A percentile compares a stretch with the other conserved stretches of the same genome.
These are phyloP conservation scores for Synergus laeviventris DNA, from an alignment of 2,888 invertebrate genomes.

Conservation along the genomic window DNA sequence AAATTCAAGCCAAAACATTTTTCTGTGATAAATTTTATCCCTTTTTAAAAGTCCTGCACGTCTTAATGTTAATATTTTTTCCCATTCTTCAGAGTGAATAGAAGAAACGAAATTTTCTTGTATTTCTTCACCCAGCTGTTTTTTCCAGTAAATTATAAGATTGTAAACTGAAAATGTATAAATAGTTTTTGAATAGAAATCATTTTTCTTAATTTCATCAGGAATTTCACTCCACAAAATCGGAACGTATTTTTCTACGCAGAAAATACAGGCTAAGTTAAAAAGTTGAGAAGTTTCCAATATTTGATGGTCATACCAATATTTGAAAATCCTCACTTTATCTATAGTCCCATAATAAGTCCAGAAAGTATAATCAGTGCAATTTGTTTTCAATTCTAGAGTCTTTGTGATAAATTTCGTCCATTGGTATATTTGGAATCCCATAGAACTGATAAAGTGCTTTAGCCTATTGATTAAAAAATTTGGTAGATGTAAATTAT, in stretches of 20 bases:
- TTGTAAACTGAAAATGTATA: not conserved
- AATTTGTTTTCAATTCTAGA: not conserved
- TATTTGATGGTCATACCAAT: not conserved
- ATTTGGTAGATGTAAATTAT: not conserved
- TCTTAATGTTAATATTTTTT: not conserved
- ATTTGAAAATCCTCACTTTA: not conserved
- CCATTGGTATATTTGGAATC: not conserved
- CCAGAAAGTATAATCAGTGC: not conserved
- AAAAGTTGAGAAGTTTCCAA: not conserved
- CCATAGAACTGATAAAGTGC: not conserved
- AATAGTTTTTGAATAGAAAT: not conserved
- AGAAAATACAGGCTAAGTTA: not conserved
- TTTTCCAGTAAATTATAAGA: slow-evolving; percentile 1
- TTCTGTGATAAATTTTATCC: not conserved
- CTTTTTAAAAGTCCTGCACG: not conserved
- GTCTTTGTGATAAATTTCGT: not conserved
- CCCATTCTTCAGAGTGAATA: not conserved
- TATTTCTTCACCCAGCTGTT: not conserved
- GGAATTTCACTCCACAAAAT: slow-evolving; percentile 2
- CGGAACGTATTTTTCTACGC: not conserved
- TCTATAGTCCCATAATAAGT: not conserved
- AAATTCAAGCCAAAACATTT: slow-evolving; percentile 3
- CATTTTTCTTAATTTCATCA: not conserved
- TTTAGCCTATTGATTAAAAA: not conserved
- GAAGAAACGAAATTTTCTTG: not conserved